phyloP scores from a whole-genome alignment of 2,113 vertebrate genomes.

The Paralichthys olivaceus region DNA sequence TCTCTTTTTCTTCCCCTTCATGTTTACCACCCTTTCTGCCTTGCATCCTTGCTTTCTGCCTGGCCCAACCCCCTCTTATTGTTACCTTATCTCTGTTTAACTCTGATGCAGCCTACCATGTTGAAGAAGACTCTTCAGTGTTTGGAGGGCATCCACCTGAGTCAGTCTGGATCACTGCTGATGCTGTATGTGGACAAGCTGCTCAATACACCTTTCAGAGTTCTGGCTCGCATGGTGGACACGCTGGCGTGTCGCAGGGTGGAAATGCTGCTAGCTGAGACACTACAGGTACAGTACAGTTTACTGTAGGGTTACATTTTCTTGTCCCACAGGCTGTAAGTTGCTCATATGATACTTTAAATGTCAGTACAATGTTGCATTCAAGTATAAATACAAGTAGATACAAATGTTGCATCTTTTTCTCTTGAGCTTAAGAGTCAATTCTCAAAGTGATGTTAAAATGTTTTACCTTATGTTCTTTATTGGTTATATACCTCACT shows the following conservation, averaged over 20 bases:
- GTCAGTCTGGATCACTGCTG: slow-evolving; percentile 95
- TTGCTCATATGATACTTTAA: too few species aligned
- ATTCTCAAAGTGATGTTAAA: too few species aligned
- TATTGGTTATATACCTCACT: not conserved
- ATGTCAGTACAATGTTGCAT: too few species aligned
- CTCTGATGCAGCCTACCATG: slow-evolving; percentile 85
- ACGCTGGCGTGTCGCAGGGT: slow-evolving; percentile 95
- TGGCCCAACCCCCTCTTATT: not conserved
- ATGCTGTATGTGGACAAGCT: slow-evolving; percentile 95
- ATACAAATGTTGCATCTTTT: too few species aligned
- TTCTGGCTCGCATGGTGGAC: slow-evolving; percentile 95
- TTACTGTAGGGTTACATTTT: not conserved
- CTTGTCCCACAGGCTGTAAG: not conserved
- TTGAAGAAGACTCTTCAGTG: slow-evolving; percentile 96
- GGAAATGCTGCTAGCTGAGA: slow-evolving; percentile 97
- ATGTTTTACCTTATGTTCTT: not conserved
- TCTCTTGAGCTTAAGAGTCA: too few species aligned
- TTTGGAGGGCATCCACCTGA: slow-evolving; percentile 97
- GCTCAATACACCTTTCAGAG: slow-evolving; percentile 91
- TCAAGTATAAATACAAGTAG: too few species aligned
- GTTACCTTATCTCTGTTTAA: not conserved
- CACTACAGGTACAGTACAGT: slow-evolving; percentile 85
- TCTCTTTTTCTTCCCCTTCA: not conserved
- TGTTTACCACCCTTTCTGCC: not conserved
- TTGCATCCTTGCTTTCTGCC: not conserved